Evolutionary conservation across 2,113 vertebrate species (phyloP), one percentile per base, ranked within the genome.

Genomic region (Anolis carolinensis): DNA sequence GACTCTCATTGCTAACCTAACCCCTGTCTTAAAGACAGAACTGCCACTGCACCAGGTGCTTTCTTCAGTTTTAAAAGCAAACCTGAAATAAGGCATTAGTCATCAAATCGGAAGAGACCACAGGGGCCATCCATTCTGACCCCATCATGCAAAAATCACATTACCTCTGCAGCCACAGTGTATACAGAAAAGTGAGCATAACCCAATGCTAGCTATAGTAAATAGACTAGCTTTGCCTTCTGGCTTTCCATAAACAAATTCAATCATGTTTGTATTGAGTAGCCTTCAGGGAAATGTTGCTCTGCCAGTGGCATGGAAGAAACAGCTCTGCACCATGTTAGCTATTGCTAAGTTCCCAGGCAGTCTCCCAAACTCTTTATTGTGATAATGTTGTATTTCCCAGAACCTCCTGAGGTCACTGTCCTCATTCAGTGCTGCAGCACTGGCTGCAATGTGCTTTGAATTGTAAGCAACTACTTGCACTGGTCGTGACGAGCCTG

Each of bases 391-490:
- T 34, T 75, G 39, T 30, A 20, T 85, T 75, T 75, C 71, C 44
- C 71, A 86, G 72, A 74, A 81, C 59, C 70, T 75, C 30, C 50
- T 52, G 48, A 75, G 71, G 70, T 74, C 78, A 81, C n/a, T 81
- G 71, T 86, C 71, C 79, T 75, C 39, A 74, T 63, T 86, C 85
- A 81, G 14, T 32, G 59, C 59, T 81, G 71, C 75, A 85, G 74
- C 76, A 55, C 36, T 70, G 36, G n/a, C 55, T 67, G 70, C 39
- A 34, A 30, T 52, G 72, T 72, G 44, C 23, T 18, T 70, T 86
- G 79, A 81, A 81, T 86, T 65, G 65, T 81, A 86, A 86, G 59
- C 44, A 80, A 20, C 68, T 67, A 52, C 32, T 59, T 32, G 70
- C 70, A 81, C 5, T 50, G 59, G 39, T 70, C 74, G 70, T 48